A percentile compares a stretch with the other conserved stretches of the same genome.
These are phyloP conservation scores for Sphyrna mokarran DNA, from an alignment of 2,113 vertebrate genomes.

Conservation along the genomic window DNA sequence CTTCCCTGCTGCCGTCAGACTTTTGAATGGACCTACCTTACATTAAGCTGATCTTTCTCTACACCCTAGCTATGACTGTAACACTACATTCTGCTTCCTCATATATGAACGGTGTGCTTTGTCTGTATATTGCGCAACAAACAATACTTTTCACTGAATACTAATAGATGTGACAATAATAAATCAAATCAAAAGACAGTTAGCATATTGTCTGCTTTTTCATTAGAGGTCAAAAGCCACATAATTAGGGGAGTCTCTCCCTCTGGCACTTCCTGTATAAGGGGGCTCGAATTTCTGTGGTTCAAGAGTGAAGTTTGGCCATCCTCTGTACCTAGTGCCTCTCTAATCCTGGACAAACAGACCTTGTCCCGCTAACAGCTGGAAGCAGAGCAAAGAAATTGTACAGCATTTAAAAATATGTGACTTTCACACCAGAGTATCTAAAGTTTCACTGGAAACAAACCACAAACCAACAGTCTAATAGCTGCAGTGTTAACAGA, in stretches of 20 bases:
- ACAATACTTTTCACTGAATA: too few relatives aligned
- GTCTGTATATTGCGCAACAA: too few relatives aligned
- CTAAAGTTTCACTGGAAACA: constrained; percentile 21
- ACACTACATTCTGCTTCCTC: too few relatives aligned
- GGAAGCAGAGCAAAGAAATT: neutral
- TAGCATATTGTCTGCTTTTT: neutral
- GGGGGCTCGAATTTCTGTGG: neutral
- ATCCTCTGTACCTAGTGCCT: too few relatives aligned
- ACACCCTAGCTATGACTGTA: too few relatives aligned
- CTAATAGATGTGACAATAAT: too few relatives aligned
- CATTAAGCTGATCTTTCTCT: too few relatives aligned
- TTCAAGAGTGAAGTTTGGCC: neutral
- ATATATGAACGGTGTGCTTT: too few relatives aligned
- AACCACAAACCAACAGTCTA: constrained; percentile 25
- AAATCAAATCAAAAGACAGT: neutral
- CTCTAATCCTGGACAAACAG: neutral
- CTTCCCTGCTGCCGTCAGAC: too few relatives aligned
- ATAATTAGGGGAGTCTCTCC: neutral
- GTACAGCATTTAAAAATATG: neutral
- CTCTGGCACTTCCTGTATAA: too few relatives aligned
- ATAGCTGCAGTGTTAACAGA: neutral
- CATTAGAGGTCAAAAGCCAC: neutral
- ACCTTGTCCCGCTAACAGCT: neutral
- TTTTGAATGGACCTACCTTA: too few relatives aligned
- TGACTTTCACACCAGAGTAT: neutral